Percentiles rank a stretch among this genome's conserved stretches.
These are phyloP conservation scores for Cheilosia variabilis DNA, from an alignment of 2,888 invertebrate species.

Conservation along the genomic window DNA sequence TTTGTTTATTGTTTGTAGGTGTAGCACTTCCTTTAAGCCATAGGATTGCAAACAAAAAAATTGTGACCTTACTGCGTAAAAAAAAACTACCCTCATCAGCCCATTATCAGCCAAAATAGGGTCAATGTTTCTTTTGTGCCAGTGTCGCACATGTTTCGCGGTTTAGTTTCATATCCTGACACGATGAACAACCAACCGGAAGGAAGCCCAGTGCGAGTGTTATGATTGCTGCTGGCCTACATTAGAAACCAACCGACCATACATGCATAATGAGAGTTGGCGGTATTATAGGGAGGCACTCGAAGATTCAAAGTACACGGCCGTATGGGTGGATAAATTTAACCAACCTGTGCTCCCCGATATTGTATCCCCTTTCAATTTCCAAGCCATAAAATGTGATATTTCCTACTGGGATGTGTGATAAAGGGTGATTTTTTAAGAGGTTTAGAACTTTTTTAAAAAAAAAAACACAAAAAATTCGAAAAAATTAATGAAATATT, in stretches of 20 bases:
- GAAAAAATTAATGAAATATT: too few relatives aligned
- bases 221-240: constrained; percentile 52
- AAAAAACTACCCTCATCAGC: not conserved
- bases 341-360: constrained; percentile 53
- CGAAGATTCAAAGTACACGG: constrained; percentile 31
- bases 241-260: constrained; percentile 26
- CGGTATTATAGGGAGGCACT: constrained; percentile 25
- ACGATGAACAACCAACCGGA: constrained; percentile 32
- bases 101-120: constrained; percentile 37
- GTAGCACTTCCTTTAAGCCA: not conserved
- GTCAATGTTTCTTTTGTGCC: constrained; percentile 53
- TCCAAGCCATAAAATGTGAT: constrained; percentile 60
- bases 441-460: too few relatives aligned
- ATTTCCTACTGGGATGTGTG: constrained; percentile 56
- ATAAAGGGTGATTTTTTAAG: too few relatives aligned
- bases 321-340: constrained; percentile 29
- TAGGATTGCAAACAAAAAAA: not conserved
- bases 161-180: constrained; percentile 48
- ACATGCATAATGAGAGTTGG: constrained; percentile 45
- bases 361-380: constrained; percentile 66
- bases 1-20: too few relatives aligned
- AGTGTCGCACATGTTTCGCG: constrained; percentile 40
- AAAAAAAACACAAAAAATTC: too few relatives aligned
- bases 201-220: constrained; percentile 44
- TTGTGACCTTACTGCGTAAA: not conserved